phyloP scores from a whole-genome alignment of 2,888 invertebrate species.

The Hesperia comma region DNA sequence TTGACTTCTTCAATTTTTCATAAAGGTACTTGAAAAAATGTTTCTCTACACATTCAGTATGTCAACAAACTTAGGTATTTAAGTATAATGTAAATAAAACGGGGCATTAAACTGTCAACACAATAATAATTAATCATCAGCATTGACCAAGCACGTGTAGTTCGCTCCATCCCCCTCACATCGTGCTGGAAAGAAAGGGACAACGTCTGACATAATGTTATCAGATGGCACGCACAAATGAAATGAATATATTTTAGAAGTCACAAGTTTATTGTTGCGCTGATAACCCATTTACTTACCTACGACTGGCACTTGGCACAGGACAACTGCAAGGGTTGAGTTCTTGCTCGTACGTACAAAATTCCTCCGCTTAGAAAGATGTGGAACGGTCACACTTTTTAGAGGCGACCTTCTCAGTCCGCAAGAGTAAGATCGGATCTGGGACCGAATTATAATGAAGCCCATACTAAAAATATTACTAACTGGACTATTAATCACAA shows the following conservation, averaged over 20 bases:
- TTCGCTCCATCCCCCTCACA: neutral
- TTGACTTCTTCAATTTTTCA: too few relatives aligned
- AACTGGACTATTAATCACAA: too few relatives aligned
- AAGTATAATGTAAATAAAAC: neutral
- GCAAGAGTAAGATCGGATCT: too few relatives aligned
- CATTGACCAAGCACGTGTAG: slow-evolving; percentile 19
- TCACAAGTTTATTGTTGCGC: neutral
- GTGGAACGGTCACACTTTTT: too few relatives aligned
- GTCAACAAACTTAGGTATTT: neutral
- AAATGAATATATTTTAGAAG: slow-evolving; percentile 6
- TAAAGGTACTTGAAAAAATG: neutral
- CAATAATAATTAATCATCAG: neutral
- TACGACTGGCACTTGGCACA: neutral
- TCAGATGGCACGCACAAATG: slow-evolving; percentile 6
- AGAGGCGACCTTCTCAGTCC: too few relatives aligned
- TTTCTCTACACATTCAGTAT: neutral
- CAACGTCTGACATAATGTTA: neutral
- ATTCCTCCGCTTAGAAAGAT: too few relatives aligned
- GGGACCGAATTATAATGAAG: too few relatives aligned
- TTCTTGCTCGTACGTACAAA: neutral
- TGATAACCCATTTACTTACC: neutral
- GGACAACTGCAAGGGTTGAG: too few relatives aligned
- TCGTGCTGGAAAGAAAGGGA: neutral
- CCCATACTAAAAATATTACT: too few relatives aligned
- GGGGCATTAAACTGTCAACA: slow-evolving; percentile 18